Evolutionary conservation across 2,888 invertebrate species (phyloP).

Genomic region (Eupithecia abbreviata): DNA sequence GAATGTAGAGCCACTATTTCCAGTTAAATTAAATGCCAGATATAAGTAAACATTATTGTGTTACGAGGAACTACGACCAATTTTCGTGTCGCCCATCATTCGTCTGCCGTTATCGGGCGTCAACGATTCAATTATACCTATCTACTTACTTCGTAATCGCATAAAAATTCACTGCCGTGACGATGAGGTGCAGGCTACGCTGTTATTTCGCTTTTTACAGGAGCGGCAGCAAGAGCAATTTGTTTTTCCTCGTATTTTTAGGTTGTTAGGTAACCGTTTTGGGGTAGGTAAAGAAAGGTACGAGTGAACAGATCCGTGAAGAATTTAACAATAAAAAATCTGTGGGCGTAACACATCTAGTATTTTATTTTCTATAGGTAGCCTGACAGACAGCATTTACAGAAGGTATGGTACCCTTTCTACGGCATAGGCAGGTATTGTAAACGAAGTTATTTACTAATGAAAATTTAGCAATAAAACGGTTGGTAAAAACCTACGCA

Average conservation of each 20-base stretch:
- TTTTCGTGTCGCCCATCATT: conserved; percentile 40
- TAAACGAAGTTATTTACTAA: background rate
- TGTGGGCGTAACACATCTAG: background rate
- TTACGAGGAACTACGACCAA: conserved; percentile 19
- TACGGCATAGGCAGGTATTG: background rate
- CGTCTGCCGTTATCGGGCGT: conserved; percentile 40
- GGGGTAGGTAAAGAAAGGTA: background rate
- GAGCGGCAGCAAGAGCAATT: background rate
- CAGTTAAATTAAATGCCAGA: background rate
- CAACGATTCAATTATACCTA: conserved; percentile 38
- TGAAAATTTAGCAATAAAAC: background rate
- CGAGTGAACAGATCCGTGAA: background rate
- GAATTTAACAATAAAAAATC: background rate
- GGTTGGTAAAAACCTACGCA: background rate
- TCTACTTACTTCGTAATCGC: conserved; percentile 32
- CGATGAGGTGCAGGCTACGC: conserved; percentile 24
- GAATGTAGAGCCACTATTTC: too few relatives aligned
- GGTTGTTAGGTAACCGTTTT: background rate
- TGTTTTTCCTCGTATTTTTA: background rate
- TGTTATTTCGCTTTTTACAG: conserved; percentile 10
- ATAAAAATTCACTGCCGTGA: conserved; percentile 41
- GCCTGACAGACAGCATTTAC: too few relatives aligned
- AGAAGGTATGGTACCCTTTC: background rate
- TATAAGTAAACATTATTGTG: background rate
- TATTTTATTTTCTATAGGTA: too few relatives aligned